Percentiles rank a stretch among this genome's conserved stretches.
phyloP scores from a whole-genome alignment of 2,113 vertebrate genomes.

The Cygnus atratus region DNA sequence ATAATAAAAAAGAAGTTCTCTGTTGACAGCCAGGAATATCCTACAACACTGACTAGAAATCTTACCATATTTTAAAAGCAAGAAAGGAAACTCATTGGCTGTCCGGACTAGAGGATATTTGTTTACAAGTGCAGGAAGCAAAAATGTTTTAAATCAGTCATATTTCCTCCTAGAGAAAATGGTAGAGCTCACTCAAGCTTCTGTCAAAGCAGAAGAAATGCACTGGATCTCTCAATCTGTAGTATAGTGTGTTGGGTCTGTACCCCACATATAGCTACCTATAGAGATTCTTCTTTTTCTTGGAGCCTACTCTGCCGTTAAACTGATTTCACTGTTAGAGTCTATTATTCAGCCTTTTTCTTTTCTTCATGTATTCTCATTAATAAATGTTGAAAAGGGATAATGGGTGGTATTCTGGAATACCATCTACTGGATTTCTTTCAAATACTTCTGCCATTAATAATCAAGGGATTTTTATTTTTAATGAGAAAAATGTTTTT shows the following conservation, averaged over 20 bases:
- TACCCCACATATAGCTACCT: not conserved
- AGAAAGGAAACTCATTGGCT: not conserved
- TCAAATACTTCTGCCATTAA: not conserved
- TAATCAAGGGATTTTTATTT: not conserved
- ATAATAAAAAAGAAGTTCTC: not conserved
- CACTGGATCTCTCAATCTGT: not conserved
- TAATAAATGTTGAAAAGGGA: constrained; percentile 7
- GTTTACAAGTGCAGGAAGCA: not conserved
- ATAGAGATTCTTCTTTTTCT: not conserved
- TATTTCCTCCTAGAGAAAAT: not conserved
- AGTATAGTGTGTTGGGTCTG: too few species aligned
- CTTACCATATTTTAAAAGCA: not conserved
- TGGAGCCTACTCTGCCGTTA: not conserved
- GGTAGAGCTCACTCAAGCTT: not conserved
- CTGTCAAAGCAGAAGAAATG: not conserved
- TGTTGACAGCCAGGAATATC: not conserved
- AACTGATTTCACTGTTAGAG: not conserved
- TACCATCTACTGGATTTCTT: not conserved
- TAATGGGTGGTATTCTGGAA: not conserved
- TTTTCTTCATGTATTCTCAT: not conserved
- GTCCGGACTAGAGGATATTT: not conserved
- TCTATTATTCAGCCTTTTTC: not conserved
- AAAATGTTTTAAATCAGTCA: fast-evolving
- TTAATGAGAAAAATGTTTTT: not conserved
- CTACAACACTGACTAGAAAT: not conserved